phyloP scores from a whole-genome alignment of 2,888 invertebrate genomes.

The Hydropsyche betteni region DNA sequence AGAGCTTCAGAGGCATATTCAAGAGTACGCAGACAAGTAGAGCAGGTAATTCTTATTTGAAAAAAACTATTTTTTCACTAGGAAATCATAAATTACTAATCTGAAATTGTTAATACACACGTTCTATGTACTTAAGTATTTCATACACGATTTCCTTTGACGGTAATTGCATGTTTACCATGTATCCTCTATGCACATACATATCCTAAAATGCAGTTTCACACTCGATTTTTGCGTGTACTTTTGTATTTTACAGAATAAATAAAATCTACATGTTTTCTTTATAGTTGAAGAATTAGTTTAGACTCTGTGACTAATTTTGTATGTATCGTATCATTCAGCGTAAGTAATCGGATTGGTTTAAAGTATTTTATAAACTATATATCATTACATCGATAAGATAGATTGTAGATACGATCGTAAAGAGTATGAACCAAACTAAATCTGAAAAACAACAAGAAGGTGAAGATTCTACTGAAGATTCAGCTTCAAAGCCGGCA shows the following conservation, averaged over 20 bases:
- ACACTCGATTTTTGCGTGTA: too few relatives aligned
- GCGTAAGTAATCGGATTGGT: neutral
- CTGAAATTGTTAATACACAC: neutral
- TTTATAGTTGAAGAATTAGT: too few relatives aligned
- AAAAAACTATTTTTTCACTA: neutral
- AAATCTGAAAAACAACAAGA: conserved; percentile 33
- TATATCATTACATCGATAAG: neutral
- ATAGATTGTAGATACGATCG: conserved; percentile 27
- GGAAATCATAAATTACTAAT: neutral
- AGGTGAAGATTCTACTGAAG: conserved; percentile 32
- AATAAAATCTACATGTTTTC: too few relatives aligned
- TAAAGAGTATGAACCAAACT: conserved; percentile 36
- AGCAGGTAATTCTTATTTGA: conserved; percentile 46
- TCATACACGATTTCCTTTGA: too few relatives aligned
- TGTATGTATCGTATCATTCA: neutral
- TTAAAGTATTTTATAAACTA: neutral
- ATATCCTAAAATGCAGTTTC: too few relatives aligned
- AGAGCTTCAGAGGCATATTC: conserved; percentile 18
- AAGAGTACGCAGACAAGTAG: conserved; percentile 46
- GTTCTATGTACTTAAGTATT: neutral
- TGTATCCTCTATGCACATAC: too few relatives aligned
- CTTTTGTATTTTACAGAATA: too few relatives aligned
- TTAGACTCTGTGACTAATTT: conserved; percentile 19
- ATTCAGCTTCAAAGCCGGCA: conserved; percentile 15
- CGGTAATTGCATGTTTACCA: too few relatives aligned